Evolutionary conservation across 2,888 invertebrate genomes (phyloP), one percentile per base, ranked within the genome.

Genomic region (Drosophila peninsularis): DNA sequence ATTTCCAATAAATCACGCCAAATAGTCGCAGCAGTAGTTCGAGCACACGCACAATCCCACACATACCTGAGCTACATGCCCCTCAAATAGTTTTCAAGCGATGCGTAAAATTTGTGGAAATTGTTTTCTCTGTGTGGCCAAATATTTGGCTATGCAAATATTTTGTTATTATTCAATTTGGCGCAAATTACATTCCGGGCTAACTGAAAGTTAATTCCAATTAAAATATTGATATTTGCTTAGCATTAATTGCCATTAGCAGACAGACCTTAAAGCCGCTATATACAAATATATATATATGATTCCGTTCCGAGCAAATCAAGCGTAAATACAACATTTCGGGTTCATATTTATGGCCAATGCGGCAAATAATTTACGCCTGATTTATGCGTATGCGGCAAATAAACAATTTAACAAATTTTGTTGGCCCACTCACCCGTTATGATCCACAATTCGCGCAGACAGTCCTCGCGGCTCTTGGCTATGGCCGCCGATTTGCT

Each of bases 391-490:
- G 52, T 49, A 61, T 53, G 56, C 57, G 65, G 77, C 58, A 77
- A 75, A 67, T 60, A 45, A 42, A 37, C 37, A 50, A 39, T 14
- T 21, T 32, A 14, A 50, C 19, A 14, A 37, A 37, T 24, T 52
- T 19, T 37, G 41, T 55, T 5, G 32, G 9, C 49, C n/a, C 34
- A 62, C 94, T 93, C 88, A 96, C 96, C 96, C 94, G 96, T 96
- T 81, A 96, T 96, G 75, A 95, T 94, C 96, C 96, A 96, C 14
- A 96, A 94, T 90, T 96, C 96, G 78, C 94, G 94, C 78, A 96
- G 91, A 80, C 96, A 96, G 91, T 95, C 95, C 82, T 95, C 95
- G 34, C 95, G 93, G 70, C 94, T 95, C 75, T 94, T 93, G 82
- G 94, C 94, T 73, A 95, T 94, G 39, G 94, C 94, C 1, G 94